Evolutionary conservation across 2,797 vertebrate genomes (phyloP), one percentile per base, ranked within the genome.

Genomic region (Sciurus vulgaris): DNA sequence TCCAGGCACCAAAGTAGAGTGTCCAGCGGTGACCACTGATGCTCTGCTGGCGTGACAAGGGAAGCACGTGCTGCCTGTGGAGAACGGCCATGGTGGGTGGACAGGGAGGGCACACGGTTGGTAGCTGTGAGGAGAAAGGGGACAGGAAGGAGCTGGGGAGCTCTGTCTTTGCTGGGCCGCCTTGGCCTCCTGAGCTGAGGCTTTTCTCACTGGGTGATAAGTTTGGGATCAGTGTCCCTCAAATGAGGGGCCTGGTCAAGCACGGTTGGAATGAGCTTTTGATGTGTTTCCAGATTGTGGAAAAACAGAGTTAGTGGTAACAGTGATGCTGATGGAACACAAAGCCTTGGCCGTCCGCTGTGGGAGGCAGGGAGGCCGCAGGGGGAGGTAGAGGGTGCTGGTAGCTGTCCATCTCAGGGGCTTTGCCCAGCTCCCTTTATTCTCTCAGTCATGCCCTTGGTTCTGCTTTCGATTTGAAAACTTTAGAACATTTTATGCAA

Each of bases 231-330:
- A 0, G 73, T 86, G 41, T 87, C 30, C 56, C 9, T 44, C 56
- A 22, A 7, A 28, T 15, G 41, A 92, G 54, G 30, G 59, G 3
- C 15, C 59, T 70, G n/a, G 14, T 78, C 69, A 33, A 13, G 47
- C 83, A n/a, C 76, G 44, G n/a, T 79, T 92, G 38, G 44, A 69
- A 7, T 86, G 77, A 41, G 41, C 61, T 74, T 86, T 63, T 79
- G 87, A 82, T 93, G 51, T 28, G 15, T 7, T 73, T 81, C 88
- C 63, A 90, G 76, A 73, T 70, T 94, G 65, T 56, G 8, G 70
- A 17, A 49, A 15, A 38, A 41, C 49, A 65, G 65, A 74, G 20
- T 47, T 15, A 65, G 56, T 47, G 69, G 24, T 41, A 63, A 7
- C 26, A 41, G 24, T 18, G 44, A 28, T 63, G 28, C 20, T 18